Percentiles rank a stretch among this genome's conserved stretches.
Evolutionary conservation across 2,113 vertebrate genomes (phyloP).

Genomic region (Terrapene triunguis): DNA sequence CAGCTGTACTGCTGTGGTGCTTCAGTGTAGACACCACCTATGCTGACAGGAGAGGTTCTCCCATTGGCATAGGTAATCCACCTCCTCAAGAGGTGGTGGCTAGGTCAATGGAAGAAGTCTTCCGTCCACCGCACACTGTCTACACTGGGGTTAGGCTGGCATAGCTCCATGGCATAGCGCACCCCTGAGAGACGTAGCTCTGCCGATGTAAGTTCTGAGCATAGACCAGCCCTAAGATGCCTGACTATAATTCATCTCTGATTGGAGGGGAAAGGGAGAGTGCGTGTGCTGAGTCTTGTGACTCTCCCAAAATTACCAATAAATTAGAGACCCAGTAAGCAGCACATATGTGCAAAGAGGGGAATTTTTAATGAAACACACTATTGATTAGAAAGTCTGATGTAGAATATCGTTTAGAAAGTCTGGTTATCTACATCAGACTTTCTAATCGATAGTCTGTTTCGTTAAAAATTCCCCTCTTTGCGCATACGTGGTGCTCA

Average conservation of each 20-base stretch:
- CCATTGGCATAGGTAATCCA: not conserved
- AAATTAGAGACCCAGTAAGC: not conserved
- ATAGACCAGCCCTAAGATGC: not conserved
- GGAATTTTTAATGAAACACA: not conserved
- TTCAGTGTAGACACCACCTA: not conserved
- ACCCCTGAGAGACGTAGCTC: not conserved
- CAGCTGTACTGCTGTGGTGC: not conserved
- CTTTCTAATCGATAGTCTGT: not conserved
- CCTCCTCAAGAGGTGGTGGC: not conserved
- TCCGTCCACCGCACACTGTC: not conserved
- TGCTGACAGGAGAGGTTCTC: not conserved
- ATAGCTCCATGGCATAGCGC: not conserved
- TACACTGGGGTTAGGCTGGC: not conserved
- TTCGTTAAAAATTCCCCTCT: not conserved
- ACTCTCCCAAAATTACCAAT: not conserved
- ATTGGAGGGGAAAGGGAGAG: not conserved
- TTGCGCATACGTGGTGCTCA: not conserved
- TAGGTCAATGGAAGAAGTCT: not conserved
- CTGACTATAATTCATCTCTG: not conserved
- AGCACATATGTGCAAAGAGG: accelerated
- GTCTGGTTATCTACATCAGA: not conserved
- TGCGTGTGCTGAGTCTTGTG: not conserved
- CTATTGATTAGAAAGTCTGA: not conserved
- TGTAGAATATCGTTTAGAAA: not conserved
- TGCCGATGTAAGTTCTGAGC: not conserved